Evolutionary conservation across 2,113 vertebrate genomes (phyloP).

Genomic region (human): GRCh38 chr15:71133501-71134000

Average conservation of each 20-base stretch:
- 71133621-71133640: background rate
- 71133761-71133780: conserved; percentile 37
- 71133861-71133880: conserved; percentile 25
- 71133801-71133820: conserved; percentile 55
- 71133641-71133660: background rate
- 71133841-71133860: background rate
- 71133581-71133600: background rate
- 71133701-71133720: background rate
- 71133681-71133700: background rate
- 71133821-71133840: conserved; percentile 48
- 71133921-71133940: conserved; percentile 30
- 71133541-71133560: background rate
- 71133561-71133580: background rate
- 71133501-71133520: background rate
- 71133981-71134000: conserved; percentile 15
- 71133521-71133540: background rate
- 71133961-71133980: background rate
- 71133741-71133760: conserved; percentile 50
- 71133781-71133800: conserved; percentile 64
- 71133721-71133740: conserved; percentile 43
- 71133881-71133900: conserved; percentile 19
- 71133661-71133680: background rate
- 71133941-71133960: background rate
- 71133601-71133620: background rate
- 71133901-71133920: conserved; percentile 26